Conservation (phyloP, 2,113 vertebrate species). For the Tinamus guttatus region DNA sequence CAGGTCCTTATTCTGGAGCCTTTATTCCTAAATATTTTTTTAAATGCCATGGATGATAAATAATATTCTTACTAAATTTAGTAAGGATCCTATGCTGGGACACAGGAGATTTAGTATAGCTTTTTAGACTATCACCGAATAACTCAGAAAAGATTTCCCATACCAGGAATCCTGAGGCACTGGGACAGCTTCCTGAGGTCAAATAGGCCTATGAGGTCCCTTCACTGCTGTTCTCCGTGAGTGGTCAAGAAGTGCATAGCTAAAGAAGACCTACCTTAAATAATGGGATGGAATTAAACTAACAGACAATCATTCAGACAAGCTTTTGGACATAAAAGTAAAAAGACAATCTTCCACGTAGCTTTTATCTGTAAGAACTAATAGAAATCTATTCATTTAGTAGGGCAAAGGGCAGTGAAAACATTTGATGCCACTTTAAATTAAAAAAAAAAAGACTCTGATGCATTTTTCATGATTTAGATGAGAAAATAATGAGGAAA, state of each 20-base stretch:
- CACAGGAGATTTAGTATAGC: background rate
- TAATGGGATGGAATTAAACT: background rate
- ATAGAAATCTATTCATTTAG: background rate
- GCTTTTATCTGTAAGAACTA: background rate
- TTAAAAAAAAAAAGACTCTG: background rate
- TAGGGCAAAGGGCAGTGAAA: background rate
- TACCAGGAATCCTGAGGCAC: background rate
- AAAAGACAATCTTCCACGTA: background rate
- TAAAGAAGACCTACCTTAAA: background rate
- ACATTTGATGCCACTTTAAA: background rate
- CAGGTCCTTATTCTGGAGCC: background rate
- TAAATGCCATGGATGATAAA: background rate
- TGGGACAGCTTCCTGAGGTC: background rate
- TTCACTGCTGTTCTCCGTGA: background rate
- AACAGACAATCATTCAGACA: background rate
- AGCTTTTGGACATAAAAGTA: background rate
- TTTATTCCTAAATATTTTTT: background rate
- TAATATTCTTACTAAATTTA: background rate
- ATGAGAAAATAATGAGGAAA: background rate
- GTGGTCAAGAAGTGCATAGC: background rate
- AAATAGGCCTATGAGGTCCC: background rate
- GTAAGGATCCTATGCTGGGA: background rate
- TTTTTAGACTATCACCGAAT: background rate
- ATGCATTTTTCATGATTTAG: background rate
- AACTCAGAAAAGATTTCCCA: background rate